phyloP scores from a whole-genome alignment of 2,113 vertebrate genomes.

The Tachuris rubrigastra region DNA sequence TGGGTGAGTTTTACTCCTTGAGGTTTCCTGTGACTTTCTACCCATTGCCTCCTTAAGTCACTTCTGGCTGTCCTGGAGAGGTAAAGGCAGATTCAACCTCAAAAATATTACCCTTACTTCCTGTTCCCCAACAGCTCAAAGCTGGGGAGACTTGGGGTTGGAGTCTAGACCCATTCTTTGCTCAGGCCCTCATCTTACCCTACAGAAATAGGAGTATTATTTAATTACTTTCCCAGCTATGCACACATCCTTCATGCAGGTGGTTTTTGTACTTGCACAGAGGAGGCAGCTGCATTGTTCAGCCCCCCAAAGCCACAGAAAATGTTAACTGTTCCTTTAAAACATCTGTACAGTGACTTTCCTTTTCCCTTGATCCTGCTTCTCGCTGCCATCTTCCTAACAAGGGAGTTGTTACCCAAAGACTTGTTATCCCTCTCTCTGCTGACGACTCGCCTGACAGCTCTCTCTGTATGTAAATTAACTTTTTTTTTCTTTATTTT shows the following conservation, averaged over 20 bases:
- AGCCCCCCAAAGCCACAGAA: conserved; percentile 10
- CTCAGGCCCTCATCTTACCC: background rate
- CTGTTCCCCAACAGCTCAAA: background rate
- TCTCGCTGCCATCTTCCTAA: conserved; percentile 50
- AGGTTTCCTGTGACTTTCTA: background rate
- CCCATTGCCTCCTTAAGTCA: background rate
- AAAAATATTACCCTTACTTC: background rate
- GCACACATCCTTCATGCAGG: background rate
- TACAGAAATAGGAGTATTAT: background rate
- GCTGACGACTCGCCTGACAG: conserved; percentile 62
- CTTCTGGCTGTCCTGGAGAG: background rate
- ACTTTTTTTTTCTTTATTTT: conserved; percentile 55
- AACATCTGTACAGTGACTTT: conserved; percentile 44
- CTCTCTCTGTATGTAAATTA: conserved; percentile 75
- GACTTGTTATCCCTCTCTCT: conserved; percentile 69
- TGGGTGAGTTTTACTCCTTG: background rate
- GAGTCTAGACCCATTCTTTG: background rate
- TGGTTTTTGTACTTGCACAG: background rate
- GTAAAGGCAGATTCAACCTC: background rate
- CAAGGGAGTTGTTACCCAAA: conserved; percentile 66
- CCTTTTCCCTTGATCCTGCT: conserved; percentile 48
- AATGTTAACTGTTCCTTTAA: conserved; percentile 51
- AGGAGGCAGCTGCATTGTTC: background rate
- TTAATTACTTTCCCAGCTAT: background rate
- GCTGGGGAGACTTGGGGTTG: background rate